Percentiles rank a stretch among this genome's conserved stretches.
These are phyloP conservation scores for Nysson spinosus DNA, from an alignment of 2,888 invertebrate species.

Conservation along the genomic window DNA sequence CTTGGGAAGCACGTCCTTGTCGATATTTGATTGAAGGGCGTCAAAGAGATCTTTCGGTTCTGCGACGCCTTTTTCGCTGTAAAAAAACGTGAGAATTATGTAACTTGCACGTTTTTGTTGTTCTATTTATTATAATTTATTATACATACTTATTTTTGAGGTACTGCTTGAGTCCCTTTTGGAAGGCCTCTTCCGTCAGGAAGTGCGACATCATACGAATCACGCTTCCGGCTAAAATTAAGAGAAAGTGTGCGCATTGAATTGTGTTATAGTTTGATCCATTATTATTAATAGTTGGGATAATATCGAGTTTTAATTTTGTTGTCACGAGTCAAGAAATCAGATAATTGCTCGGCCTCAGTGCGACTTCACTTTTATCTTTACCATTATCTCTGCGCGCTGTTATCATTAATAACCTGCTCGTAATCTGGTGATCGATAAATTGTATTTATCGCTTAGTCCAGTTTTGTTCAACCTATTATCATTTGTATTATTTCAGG, in stretches of 20 bases:
- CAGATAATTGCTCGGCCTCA: too few relatives aligned
- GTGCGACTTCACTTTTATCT: neutral
- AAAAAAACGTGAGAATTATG: neutral
- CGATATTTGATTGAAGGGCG: slow-evolving; percentile 1
- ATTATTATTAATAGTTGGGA: neutral
- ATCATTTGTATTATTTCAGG: too few relatives aligned
- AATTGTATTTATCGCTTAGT: too few relatives aligned
- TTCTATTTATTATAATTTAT: neutral
- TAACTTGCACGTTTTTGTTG: neutral
- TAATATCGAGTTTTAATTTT: too few relatives aligned
- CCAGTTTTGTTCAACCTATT: too few relatives aligned
- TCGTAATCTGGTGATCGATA: too few relatives aligned
- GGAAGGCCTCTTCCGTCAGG: slow-evolving; percentile 77
- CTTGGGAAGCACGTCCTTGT: slow-evolving; percentile 23
- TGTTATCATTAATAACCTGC: too few relatives aligned
- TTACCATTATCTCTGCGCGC: neutral
- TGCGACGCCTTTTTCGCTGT: slow-evolving; percentile 66
- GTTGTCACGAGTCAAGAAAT: too few relatives aligned
- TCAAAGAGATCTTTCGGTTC: slow-evolving; percentile 73
- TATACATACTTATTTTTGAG: slow-evolving; percentile 51
- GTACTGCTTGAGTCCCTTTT: slow-evolving; percentile 72
- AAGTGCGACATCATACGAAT: slow-evolving; percentile 80
- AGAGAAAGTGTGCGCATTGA: too few relatives aligned
- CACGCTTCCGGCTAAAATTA: slow-evolving; percentile 77
- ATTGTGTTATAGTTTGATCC: neutral